A percentile compares a stretch with the other conserved stretches of the same genome.
These are phyloP conservation scores for Cheilosia variabilis DNA, from an alignment of 2,888 invertebrate species.

Conservation along the genomic window DNA sequence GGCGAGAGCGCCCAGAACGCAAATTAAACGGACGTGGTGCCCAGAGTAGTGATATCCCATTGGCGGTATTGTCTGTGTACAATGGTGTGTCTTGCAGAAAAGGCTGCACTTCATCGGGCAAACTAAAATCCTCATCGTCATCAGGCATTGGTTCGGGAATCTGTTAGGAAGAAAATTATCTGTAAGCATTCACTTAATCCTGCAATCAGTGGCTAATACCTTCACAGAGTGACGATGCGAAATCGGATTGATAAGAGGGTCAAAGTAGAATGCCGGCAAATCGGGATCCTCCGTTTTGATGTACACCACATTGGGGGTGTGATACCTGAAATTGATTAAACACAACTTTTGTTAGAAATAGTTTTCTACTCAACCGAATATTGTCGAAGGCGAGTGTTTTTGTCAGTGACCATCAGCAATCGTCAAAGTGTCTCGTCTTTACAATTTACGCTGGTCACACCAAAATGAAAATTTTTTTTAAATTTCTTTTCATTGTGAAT, in stretches of 20 bases:
- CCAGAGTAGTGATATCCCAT: conserved; percentile 98
- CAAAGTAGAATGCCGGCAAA: conserved; percentile 99
- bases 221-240: conserved; percentile 96
- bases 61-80: conserved; percentile 99
- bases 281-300: conserved; percentile 99
- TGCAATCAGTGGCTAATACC: conserved; percentile 80
- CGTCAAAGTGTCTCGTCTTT: conserved; percentile 80
- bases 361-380: neutral
- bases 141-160: conserved; percentile 94
- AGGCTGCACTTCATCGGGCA: conserved; percentile 95
- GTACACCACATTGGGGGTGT: conserved; percentile 99
- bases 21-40: conserved; percentile 99
- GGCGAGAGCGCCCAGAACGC: conserved; percentile 95
- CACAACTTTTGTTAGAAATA: neutral
- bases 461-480: conserved; percentile 81
- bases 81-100: conserved; percentile 97
- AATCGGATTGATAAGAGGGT: conserved; percentile 99
- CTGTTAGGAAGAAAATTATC: conserved; percentile 79
- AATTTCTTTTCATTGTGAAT: conserved; percentile 78
- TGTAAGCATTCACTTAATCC: neutral
- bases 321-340: conserved; percentile 90
- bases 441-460: conserved; percentile 85
- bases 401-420: conserved; percentile 86
- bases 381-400: neutral
- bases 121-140: conserved; percentile 96